Evolutionary conservation across 2,888 invertebrate genomes (phyloP).

Genomic region (Oscheius sp.): DNA sequence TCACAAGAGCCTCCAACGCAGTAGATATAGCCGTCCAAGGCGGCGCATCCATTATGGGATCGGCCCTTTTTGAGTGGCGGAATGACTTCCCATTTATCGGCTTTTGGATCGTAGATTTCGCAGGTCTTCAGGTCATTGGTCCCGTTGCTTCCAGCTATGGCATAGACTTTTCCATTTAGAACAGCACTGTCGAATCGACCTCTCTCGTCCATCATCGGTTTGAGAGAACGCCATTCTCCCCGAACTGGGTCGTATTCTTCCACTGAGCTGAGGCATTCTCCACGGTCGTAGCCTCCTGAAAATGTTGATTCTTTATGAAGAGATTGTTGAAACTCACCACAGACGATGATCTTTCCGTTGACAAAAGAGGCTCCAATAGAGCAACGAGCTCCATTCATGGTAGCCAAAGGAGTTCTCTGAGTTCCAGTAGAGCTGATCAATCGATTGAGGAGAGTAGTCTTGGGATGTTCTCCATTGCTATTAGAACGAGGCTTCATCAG

Average conservation of each 20-base stretch:
- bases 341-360: constrained; percentile 80
- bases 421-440: constrained; percentile 52
- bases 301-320: background rate
- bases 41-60: constrained; percentile 75
- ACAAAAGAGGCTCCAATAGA: constrained; percentile 81
- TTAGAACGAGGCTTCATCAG: constrained; percentile 34
- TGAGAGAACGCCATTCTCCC: constrained; percentile 79
- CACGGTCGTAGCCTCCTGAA: constrained; percentile 83
- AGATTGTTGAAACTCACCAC: constrained; percentile 76
- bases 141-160: constrained; percentile 84
- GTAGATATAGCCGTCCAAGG: constrained; percentile 78
- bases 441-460: constrained; percentile 45
- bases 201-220: constrained; percentile 80
- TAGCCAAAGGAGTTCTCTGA: constrained; percentile 72
- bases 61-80: constrained; percentile 48
- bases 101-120: constrained; percentile 76
- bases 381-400: constrained; percentile 79
- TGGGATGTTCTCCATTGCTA: constrained; percentile 11
- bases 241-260: constrained; percentile 78
- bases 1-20: constrained; percentile 85
- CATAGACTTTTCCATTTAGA: constrained; percentile 75
- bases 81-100: constrained; percentile 75
- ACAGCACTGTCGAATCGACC: constrained; percentile 83
- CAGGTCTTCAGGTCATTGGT: constrained; percentile 81
- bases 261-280: constrained; percentile 81